A percentile compares a stretch with the other conserved stretches of the same genome.
phyloP scores from a whole-genome alignment of 2,797 vertebrate genomes.

The Bradypodion pumilum region DNA sequence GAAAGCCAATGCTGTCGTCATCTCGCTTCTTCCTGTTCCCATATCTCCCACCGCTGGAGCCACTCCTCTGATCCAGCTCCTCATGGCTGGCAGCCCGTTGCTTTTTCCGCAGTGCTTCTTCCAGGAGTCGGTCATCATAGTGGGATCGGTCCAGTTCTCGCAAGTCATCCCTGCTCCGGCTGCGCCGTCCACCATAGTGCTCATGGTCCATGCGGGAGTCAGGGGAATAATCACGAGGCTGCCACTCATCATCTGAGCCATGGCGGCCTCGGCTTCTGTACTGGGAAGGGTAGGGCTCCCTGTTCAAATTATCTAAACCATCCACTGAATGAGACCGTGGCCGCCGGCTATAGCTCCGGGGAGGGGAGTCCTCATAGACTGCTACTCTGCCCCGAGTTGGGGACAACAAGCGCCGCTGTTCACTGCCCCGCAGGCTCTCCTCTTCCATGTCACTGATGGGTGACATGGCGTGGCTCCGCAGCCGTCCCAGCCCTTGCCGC shows the following conservation, averaged over 20 bases:
- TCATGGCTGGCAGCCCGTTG: constrained; percentile 78
- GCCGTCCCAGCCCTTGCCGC: constrained; percentile 65
- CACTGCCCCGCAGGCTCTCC: constrained; percentile 85
- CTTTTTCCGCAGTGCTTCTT: constrained; percentile 86
- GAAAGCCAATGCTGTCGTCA: constrained; percentile 71
- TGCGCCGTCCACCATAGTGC: constrained; percentile 72
- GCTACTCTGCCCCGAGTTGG: constrained; percentile 41
- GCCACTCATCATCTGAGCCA: constrained; percentile 69
- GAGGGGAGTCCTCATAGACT: constrained; percentile 49
- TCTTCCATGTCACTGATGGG: constrained; percentile 77
- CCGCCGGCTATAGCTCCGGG: constrained; percentile 33
- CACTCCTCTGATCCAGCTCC: constrained; percentile 74
- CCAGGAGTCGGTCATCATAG: constrained; percentile 83
- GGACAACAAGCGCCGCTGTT: constrained; percentile 73
- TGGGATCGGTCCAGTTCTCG: constrained; percentile 74
- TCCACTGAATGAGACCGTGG: constrained; percentile 86
- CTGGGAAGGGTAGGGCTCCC: constrained; percentile 60
- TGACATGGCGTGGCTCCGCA: constrained; percentile 75
- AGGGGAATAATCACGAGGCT: constrained; percentile 75
- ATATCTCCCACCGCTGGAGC: constrained; percentile 62
- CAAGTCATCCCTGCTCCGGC: constrained; percentile 87
- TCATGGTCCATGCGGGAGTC: constrained; percentile 60
- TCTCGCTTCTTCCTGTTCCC: constrained; percentile 60
- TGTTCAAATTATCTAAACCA: constrained; percentile 81
- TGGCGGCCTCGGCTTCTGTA: constrained; percentile 76